Evolutionary conservation across 2,888 invertebrate genomes (phyloP), one percentile per base, ranked within the genome.

Genomic region (Eugnorisma glareosa): DNA sequence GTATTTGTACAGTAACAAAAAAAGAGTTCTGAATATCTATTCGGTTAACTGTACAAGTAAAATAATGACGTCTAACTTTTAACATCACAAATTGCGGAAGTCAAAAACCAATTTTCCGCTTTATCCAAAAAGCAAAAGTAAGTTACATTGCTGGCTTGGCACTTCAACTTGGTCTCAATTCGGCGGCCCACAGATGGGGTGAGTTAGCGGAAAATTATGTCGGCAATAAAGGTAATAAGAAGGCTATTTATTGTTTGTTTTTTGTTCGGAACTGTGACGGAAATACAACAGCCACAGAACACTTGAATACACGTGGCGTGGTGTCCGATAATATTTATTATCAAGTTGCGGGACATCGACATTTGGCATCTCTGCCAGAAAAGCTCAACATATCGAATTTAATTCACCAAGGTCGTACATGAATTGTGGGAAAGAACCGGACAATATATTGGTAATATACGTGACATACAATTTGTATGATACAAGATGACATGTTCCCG

Each of bases 221-320:
- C 82, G 82, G 88, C 88, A 91, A 92, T 91, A 91, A 90, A 91
- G 85, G 89, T 90, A 90, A 89, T 90, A 89, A 88, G 88, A 85
- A 89, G 81, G 81, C 84, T 90, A 89, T 88, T 85, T 86, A 86
- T 81, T 80, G 73, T 77, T 83, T 79, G 79, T 81, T 83, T 84
- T 84, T 73, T 75, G 67, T 66, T 84, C 21, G n/a, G 31, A 77
- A 70, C 48, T 79, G 77, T 85, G 82, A 82, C 81, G 81, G 74
- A 82, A 86, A 81, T 77, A 84, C 72, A 77, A 75, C 59, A 77
- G 76, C 79, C 73, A 59, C 67, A 48, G 72, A 79, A 81, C 72
- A 85, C 85, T 86, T 79, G 68, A 70, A 66, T 85, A 86, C 86
- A 85, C 71, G 77, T 82, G 84, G 83, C 64, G 75, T 57, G 79